Percentiles rank a stretch among this genome's conserved stretches.
Conservation (phyloP, 2,797 vertebrate species). For the Falco berigora region DNA sequence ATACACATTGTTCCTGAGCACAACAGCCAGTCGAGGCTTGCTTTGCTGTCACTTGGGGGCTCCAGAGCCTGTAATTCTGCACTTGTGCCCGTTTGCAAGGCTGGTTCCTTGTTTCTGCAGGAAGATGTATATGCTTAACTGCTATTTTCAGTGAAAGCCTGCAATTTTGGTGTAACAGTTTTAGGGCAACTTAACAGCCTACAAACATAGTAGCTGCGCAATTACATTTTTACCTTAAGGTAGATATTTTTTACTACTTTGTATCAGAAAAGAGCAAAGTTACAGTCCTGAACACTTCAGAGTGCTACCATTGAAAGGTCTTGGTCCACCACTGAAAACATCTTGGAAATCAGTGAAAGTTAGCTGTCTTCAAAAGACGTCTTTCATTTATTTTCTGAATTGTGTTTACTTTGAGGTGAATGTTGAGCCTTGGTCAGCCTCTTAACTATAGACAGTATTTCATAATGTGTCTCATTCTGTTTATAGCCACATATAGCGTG, state of each 20-base stretch:
- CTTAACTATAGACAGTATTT: neutral
- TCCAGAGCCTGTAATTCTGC: neutral
- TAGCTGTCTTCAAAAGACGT: neutral
- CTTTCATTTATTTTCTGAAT: neutral
- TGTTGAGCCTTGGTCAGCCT: neutral
- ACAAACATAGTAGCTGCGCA: neutral
- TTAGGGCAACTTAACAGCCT: neutral
- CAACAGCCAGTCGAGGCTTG: neutral
- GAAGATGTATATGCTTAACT: neutral
- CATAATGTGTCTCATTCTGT: no score
- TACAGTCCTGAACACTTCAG: neutral
- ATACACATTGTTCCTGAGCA: neutral
- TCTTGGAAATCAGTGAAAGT: neutral
- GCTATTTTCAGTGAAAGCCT: neutral
- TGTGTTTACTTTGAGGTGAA: neutral
- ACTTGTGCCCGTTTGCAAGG: neutral
- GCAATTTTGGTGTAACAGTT: neutral
- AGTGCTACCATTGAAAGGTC: neutral
- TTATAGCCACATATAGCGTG: neutral
- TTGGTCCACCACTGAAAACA: neutral
- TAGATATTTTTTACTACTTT: neutral
- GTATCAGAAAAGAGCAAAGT: neutral
- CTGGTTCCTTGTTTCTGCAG: neutral
- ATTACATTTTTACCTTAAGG: neutral
- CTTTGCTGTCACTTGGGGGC: neutral